Base-by-base conservation (phyloP, 2,797 vertebrate species). In the Anguilla obscura region DNA sequence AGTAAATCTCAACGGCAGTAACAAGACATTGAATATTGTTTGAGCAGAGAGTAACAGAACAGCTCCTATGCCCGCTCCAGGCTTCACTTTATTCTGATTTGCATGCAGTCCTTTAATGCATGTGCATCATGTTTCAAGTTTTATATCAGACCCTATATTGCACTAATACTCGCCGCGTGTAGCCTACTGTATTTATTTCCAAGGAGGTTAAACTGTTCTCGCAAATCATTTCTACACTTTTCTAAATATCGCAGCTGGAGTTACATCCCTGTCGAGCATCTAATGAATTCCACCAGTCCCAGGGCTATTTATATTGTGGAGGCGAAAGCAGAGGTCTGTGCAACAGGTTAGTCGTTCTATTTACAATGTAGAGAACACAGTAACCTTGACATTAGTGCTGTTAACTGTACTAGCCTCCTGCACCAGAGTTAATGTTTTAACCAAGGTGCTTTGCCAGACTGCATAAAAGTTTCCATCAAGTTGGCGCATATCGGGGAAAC, bases 91-190 rank as follows among this genome's bases (percentile, higher is more conserved):
- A 48, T 40, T 18, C 30, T 85, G 76, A 83, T 86, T 50, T 60
- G 63, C 63, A 69, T 69, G 63, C 63, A 69, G n/a, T 69, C 90
- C 89, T 90, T 87, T 45, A 1, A 88, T 91, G 93, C 92, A 95
- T 94, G 91, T 91, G 93, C 94, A 95, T 92, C 90, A 89, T 87
- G 93, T 85, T 95, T 94, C 95, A 94, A 1, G 88, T 90, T 94
- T 95, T 95, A 95, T 94, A 95, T 95, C 94, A 95, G 93, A 88
- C 90, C 69, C 88, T 0, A 9, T 50, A 74, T 86, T 88, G 89
- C 89, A 85, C 90, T 93, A 92, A 92, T 89, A 91, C 86, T 93
- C 90, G 56, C 6, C 27, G 33, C 27, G 74, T 74, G 63, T 48
- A 69, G 56, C 50, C 56, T 50, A 82, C 74, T 76, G 27, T 89